These are phyloP conservation scores for Heliothis virescens DNA, from an alignment of 1,140 invertebrate species.

Conservation along the genomic window DNA sequence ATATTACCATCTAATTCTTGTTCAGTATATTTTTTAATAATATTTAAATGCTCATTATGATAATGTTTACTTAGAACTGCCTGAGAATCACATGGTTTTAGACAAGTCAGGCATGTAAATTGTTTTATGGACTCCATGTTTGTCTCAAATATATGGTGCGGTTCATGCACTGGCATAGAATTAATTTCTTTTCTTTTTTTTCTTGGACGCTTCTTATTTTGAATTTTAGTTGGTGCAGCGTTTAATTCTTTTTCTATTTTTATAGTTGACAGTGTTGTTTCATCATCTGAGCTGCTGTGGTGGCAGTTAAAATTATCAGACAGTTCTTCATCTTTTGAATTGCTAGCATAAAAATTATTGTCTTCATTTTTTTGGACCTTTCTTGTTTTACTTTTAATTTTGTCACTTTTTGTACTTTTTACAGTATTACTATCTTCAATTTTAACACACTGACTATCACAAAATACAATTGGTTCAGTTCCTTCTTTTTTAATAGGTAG, in stretches of 20 bases:
- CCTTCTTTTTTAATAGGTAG: constrained; percentile 38
- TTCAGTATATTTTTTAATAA: constrained; percentile 16
- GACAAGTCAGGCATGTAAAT: constrained; percentile 69
- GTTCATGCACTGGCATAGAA: constrained; percentile 23
- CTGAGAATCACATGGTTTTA: constrained; percentile 55
- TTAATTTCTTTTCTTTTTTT: constrained; percentile 25
- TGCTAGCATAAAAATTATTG: background rate
- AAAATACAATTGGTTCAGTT: constrained; percentile 35
- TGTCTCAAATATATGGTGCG: constrained; percentile 11
- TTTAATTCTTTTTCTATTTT: constrained; percentile 16
- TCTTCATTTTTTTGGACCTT: background rate
- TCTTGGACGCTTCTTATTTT: constrained; percentile 3
- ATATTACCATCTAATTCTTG: constrained; percentile 41
- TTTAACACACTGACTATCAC: constrained; percentile 24
- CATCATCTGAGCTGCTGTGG: constrained; percentile 43
- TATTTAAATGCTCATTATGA: constrained; percentile 50
- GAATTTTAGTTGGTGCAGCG: background rate
- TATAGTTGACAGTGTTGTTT: background rate
- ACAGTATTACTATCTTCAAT: constrained; percentile 18
- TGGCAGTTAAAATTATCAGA: background rate
- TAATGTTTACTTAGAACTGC: constrained; percentile 65
- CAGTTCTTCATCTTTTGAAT: background rate
- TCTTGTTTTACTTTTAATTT: background rate
- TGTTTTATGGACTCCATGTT: constrained; percentile 22
- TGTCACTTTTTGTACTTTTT: background rate